Conservation (phyloP, 2,113 vertebrate species). For the Danio rerio region DNA sequence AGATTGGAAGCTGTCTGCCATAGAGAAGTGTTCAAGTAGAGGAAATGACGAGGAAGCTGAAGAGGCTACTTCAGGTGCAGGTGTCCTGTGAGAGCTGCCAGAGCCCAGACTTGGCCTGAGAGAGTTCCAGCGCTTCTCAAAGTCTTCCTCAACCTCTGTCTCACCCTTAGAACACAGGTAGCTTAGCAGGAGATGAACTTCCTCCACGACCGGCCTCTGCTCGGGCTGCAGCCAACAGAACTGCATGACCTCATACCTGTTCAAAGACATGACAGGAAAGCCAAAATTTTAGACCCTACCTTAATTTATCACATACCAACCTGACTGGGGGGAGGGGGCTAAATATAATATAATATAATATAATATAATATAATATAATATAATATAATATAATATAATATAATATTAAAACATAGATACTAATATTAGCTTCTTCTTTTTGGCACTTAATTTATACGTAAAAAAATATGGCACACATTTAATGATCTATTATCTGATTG, state of each 20-base stretch:
- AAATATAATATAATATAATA: too few relatives aligned
- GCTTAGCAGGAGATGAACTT: slow-evolving; percentile 92
- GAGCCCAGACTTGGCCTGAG: slow-evolving; percentile 84
- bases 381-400: too few relatives aligned
- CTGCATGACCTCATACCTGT: slow-evolving; percentile 98
- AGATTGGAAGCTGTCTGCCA: slow-evolving; percentile 84
- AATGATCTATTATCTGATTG: neutral
- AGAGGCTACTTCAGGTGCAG: slow-evolving; percentile 75
- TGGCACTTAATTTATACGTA: too few relatives aligned
- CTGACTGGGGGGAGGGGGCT: too few relatives aligned
- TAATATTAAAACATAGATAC: too few relatives aligned
- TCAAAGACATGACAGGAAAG: neutral
- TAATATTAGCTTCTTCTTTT: too few relatives aligned
- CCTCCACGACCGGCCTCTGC: slow-evolving; percentile 91
- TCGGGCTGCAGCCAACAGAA: slow-evolving; percentile 98
- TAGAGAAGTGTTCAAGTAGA: slow-evolving; percentile 89
- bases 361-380: too few relatives aligned
- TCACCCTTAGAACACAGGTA: slow-evolving; percentile 92
- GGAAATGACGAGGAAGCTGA: slow-evolving; percentile 89
- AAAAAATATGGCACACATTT: too few relatives aligned
- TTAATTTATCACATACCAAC: neutral
- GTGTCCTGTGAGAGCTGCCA: slow-evolving; percentile 69
- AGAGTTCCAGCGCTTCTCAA: slow-evolving; percentile 93
- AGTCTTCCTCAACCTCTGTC: slow-evolving; percentile 88
- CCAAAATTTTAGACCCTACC: neutral